phyloP scores from a whole-genome alignment of 2,888 invertebrate species.

The Deilephila porcellus region DNA sequence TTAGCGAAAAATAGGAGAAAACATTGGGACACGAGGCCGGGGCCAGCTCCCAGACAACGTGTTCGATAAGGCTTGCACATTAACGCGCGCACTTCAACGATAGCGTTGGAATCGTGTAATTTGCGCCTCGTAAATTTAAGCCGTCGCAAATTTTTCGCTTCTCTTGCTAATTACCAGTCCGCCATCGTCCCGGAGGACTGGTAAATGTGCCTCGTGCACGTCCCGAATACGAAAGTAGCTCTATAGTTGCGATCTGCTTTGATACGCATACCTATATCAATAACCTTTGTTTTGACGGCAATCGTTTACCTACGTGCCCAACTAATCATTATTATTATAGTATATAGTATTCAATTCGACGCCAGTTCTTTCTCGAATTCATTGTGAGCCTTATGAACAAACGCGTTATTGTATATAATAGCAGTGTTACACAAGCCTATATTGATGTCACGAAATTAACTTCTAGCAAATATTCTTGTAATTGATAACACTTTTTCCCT shows the following conservation, averaged over 20 bases:
- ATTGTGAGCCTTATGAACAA: slow-evolving; percentile 10
- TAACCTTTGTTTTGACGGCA: slow-evolving; percentile 78
- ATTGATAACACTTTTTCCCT: slow-evolving; percentile 59
- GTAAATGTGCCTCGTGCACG: slow-evolving; percentile 80
- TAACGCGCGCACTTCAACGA: slow-evolving; percentile 78
- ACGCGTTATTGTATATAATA: background rate
- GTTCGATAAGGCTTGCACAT: slow-evolving; percentile 82
- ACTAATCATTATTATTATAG: slow-evolving; percentile 67
- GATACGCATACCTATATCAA: slow-evolving; percentile 73
- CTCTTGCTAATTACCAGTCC: slow-evolving; percentile 83
- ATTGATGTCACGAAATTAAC: slow-evolving; percentile 21
- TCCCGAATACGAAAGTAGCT: slow-evolving; percentile 77
- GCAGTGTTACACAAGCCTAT: slow-evolving; percentile 21
- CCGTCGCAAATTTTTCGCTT: slow-evolving; percentile 84
- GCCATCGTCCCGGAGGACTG: slow-evolving; percentile 78
- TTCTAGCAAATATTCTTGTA: slow-evolving; percentile 31
- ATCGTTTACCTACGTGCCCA: slow-evolving; percentile 67
- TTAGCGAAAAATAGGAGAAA: background rate
- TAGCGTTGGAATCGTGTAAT: slow-evolving; percentile 82
- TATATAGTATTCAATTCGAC: slow-evolving; percentile 47
- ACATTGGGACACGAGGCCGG: slow-evolving; percentile 37
- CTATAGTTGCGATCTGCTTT: slow-evolving; percentile 68
- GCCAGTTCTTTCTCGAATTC: slow-evolving; percentile 37
- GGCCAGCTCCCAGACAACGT: slow-evolving; percentile 52
- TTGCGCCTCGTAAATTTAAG: slow-evolving; percentile 84